These are phyloP conservation scores for Gymnothorax javanicus DNA, from an alignment of 2,797 vertebrate genomes.

Conservation along the genomic window DNA sequence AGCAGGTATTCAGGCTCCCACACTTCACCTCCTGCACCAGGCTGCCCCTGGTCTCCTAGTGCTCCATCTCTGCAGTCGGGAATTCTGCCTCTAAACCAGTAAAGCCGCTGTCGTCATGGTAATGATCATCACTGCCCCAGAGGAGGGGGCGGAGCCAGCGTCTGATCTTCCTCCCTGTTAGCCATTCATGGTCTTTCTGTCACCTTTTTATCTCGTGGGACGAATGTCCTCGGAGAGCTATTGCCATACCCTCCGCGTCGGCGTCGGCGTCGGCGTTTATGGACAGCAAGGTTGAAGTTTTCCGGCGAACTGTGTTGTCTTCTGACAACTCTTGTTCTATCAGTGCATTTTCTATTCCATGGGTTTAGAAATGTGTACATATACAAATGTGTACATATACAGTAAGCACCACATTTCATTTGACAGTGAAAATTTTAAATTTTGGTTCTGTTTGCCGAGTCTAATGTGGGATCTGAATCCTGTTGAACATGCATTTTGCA, in stretches of 20 bases:
- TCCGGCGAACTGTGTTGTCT: no score
- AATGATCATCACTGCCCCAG: background rate
- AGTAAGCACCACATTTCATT: no score
- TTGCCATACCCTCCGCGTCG: constrained; percentile 24
- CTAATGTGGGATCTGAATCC: no score
- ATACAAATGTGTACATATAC: no score
- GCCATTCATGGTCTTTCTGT: background rate
- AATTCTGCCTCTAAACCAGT: background rate
- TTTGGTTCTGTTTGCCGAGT: no score
- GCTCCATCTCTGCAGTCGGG: background rate
- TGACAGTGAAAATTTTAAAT: no score
- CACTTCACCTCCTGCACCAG: constrained; percentile 9
- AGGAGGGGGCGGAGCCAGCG: background rate
- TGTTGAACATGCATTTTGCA: no score
- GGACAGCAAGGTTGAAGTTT: no score
- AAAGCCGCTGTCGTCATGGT: background rate
- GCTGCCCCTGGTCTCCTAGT: background rate
- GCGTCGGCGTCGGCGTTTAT: background rate
- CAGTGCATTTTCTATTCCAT: no score
- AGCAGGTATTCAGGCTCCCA: constrained; percentile 68
- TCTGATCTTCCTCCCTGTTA: background rate
- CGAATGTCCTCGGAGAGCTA: no score
- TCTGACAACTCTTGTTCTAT: no score
- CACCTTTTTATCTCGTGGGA: background rate
- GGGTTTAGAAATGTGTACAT: no score